A percentile compares a stretch with the other conserved stretches of the same genome.
Evolutionary conservation across 2,797 vertebrate genomes (phyloP).

Genomic region (Betta splendens): DNA sequence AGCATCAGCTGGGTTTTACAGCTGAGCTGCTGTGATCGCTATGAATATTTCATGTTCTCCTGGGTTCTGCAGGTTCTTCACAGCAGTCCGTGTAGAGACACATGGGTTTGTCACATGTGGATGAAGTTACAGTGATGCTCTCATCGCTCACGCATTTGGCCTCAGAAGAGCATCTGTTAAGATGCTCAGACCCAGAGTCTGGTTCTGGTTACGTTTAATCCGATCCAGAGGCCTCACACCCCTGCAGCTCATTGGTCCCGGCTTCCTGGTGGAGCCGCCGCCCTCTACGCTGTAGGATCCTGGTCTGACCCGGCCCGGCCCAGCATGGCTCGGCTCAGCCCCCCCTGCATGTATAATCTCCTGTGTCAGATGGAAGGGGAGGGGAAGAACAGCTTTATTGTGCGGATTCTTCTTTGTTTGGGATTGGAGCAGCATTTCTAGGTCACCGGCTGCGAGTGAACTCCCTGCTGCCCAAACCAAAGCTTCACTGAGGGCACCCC

Average conservation of each 20-base stretch:
- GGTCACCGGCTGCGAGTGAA: conserved; percentile 61
- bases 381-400: conserved; percentile 63
- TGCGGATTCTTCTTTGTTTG: conserved; percentile 60
- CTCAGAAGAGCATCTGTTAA: too few relatives aligned
- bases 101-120: too few relatives aligned
- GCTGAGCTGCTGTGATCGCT: conserved; percentile 25
- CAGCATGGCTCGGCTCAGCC: too few relatives aligned
- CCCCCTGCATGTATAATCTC: conserved; percentile 52
- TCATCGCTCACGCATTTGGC: too few relatives aligned
- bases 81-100: too few relatives aligned
- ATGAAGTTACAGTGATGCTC: too few relatives aligned
- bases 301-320: conserved; percentile 7
- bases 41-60: conserved; percentile 62
- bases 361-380: conserved; percentile 39
- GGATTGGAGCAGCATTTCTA: conserved; percentile 60
- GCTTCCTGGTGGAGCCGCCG: conserved; percentile 34
- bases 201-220: too few relatives aligned
- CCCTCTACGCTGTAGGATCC: conserved; percentile 7
- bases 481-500: conserved; percentile 35
- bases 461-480: conserved; percentile 47
- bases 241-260: too few relatives aligned
- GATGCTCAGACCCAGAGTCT: too few relatives aligned
- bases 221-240: neutral
- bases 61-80: neutral
- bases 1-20: conserved; percentile 39